These are phyloP conservation scores for Pantherophis alleghaniensis DNA, from an alignment of 2,797 vertebrate genomes.

Conservation along the genomic window DNA sequence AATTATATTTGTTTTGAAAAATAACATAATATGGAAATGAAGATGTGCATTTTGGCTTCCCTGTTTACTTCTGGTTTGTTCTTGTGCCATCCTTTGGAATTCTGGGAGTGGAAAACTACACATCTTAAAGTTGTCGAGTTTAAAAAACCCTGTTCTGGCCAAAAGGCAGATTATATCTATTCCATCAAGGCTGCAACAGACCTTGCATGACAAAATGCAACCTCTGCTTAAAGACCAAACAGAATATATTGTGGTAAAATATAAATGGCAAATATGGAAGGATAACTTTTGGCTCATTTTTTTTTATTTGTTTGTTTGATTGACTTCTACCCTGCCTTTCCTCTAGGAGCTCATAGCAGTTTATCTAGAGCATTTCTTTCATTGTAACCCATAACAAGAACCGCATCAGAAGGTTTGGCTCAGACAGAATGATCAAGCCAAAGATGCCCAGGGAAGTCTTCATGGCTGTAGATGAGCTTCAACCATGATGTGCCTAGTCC, in stretches of 20 bases:
- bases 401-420: background rate
- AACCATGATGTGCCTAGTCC: background rate
- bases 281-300: background rate
- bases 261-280: background rate
- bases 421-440: background rate
- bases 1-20: background rate
- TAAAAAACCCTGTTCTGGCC: background rate
- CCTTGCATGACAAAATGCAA: background rate
- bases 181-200: background rate
- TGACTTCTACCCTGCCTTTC: background rate
- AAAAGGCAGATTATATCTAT: background rate
- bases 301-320: background rate
- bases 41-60: background rate
- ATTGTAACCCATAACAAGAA: background rate
- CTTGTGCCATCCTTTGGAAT: background rate
- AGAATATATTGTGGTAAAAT: background rate
- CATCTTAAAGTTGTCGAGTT: background rate
- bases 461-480: background rate
- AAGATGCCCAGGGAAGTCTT: background rate
- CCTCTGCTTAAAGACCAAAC: background rate
- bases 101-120: background rate
- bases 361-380: background rate
- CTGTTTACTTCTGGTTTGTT: background rate
- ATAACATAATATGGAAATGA: background rate
- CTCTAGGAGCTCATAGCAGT: background rate